phyloP scores from a whole-genome alignment of 2,113 vertebrate genomes.

The Ptilonorhynchus violaceus region DNA sequence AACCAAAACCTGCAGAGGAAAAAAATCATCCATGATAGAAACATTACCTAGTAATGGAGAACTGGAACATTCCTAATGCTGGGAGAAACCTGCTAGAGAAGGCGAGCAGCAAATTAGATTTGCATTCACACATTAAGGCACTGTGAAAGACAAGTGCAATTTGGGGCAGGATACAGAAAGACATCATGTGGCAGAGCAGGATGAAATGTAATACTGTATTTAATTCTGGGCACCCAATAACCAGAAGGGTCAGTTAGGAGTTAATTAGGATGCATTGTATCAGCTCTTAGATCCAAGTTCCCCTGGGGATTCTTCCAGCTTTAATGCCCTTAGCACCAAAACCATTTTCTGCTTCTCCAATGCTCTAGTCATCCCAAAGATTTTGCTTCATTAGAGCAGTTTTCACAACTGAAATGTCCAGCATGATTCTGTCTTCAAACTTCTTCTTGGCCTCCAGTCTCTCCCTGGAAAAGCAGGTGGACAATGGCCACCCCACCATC shows the following conservation, averaged over 20 bases:
- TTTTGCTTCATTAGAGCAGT: neutral
- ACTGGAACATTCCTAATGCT: neutral
- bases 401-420: neutral
- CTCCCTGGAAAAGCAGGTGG: neutral
- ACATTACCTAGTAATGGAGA: neutral
- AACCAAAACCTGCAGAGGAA: neutral
- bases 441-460: neutral
- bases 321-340: neutral
- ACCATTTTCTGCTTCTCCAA: neutral
- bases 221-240: neutral
- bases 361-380: neutral
- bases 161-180: neutral
- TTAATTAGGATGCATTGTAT: neutral
- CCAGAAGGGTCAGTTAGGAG: neutral
- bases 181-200: neutral
- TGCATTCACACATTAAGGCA: neutral
- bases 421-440: neutral
- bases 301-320: neutral
- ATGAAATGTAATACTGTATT: neutral
- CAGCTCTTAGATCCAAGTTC: neutral
- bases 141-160: conserved; percentile 18
- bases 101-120: neutral
- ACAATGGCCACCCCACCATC: neutral
- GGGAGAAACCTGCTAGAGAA: neutral
- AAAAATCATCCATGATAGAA: neutral